A percentile compares a stretch with the other conserved stretches of the same genome.
Conservation (phyloP, 2,797 vertebrate genomes). For the Diplodus puntazzo region DNA sequence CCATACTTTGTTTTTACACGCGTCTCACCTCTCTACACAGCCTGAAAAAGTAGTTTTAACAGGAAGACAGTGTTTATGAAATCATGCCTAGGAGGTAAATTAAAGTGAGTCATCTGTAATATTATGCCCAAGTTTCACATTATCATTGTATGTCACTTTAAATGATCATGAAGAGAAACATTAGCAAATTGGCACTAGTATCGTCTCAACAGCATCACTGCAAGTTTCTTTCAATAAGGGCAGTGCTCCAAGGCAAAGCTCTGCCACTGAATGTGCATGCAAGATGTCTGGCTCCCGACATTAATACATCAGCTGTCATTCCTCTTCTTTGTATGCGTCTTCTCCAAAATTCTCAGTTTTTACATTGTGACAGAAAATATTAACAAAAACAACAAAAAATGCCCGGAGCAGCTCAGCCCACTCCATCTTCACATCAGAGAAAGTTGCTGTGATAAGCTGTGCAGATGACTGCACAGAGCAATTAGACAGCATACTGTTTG, state of each 20-base stretch:
- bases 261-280: slow-evolving; percentile 19
- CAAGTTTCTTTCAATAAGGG: slow-evolving; percentile 18
- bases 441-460: slow-evolving; percentile 79
- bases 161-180: slow-evolving; percentile 33
- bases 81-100: neutral
- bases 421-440: slow-evolving; percentile 69
- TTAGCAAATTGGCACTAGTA: slow-evolving; percentile 26
- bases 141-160: neutral
- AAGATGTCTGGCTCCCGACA: slow-evolving; percentile 44
- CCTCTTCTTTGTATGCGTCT: slow-evolving; percentile 38
- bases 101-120: neutral
- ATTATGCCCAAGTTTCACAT: neutral
- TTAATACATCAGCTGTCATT: slow-evolving; percentile 33
- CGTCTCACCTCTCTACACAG: neutral
- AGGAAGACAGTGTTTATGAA: neutral
- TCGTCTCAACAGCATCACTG: slow-evolving; percentile 16
- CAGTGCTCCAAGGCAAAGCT: slow-evolving; percentile 30
- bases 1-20: slow-evolving; percentile 6
- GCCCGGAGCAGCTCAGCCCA: slow-evolving; percentile 60
- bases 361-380: slow-evolving; percentile 46
- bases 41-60: slow-evolving; percentile 14
- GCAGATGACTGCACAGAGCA: slow-evolving; percentile 92
- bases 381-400: slow-evolving; percentile 39
- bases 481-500: slow-evolving; percentile 96
- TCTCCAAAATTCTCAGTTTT: slow-evolving; percentile 21